Evolutionary conservation across 2,797 vertebrate species (phyloP).

Genomic region (Sebastes kiyomatsui): DNA sequence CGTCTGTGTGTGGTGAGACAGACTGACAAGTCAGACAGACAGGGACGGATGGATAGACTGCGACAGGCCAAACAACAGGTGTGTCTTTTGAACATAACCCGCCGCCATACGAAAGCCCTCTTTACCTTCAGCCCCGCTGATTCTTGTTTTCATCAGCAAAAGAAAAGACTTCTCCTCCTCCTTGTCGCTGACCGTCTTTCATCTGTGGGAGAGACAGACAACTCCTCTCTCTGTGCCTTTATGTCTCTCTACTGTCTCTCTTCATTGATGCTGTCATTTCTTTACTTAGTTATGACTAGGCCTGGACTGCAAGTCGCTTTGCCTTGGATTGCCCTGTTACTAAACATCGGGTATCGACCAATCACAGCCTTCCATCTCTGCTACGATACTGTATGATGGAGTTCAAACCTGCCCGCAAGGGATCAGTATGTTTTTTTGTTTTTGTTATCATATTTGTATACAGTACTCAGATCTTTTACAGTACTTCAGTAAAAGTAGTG

Average conservation of each 20-base stretch:
- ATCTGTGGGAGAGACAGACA: slow-evolving; percentile 77
- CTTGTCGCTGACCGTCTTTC: slow-evolving; percentile 76
- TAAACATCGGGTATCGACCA: slow-evolving; percentile 12
- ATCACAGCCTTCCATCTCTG: neutral
- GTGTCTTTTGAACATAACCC: slow-evolving; percentile 83
- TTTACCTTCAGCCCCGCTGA: slow-evolving; percentile 81
- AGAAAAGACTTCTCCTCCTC: slow-evolving; percentile 82
- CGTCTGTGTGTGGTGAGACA: slow-evolving; percentile 77
- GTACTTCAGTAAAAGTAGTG: no score
- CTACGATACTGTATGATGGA: neutral
- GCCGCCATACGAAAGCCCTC: slow-evolving; percentile 73
- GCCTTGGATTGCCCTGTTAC: slow-evolving; percentile 1
- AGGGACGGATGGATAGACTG: slow-evolving; percentile 69
- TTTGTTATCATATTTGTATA: neutral
- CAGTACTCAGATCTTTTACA: neutral
- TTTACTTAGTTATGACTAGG: slow-evolving; percentile 56
- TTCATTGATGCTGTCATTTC: slow-evolving; percentile 52
- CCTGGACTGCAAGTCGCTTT: neutral
- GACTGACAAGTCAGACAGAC: slow-evolving; percentile 59
- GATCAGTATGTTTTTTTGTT: neutral
- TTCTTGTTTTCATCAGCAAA: slow-evolving; percentile 85
- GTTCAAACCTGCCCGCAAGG: neutral
- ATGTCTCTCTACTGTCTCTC: slow-evolving; percentile 50
- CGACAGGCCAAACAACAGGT: slow-evolving; percentile 86
- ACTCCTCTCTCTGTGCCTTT: slow-evolving; percentile 44